Evolutionary conservation across 2,113 vertebrate genomes (phyloP), one percentile per base, ranked within the genome.

Genomic region (Micronycteris hirsuta): DNA sequence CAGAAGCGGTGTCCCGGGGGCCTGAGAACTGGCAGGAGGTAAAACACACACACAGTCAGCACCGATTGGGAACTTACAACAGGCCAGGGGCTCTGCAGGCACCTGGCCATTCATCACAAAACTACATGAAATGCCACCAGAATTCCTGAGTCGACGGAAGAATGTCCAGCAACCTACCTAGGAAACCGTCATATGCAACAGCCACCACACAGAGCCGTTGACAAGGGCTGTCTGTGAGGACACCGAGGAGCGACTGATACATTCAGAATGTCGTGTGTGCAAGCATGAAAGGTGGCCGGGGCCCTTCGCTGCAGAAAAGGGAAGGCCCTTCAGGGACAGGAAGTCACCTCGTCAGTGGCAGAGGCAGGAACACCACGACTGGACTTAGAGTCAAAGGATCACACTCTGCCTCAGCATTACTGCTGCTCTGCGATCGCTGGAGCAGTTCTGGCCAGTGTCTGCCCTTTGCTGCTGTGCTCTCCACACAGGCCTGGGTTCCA

Each of bases 391-490:
- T 17, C 19, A 12, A 47, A 70, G 49, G 9, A 31, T 41, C 20
- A 26, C 7, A 41, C 81, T 41, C 31, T 54, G 49, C 6, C 16
- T 61, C 63, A 24, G 12, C 4, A 7, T 31, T n/a, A 38, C 36
- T 71, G 36, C 26, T 26, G 7, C 20, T 28, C 1, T 2, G 31
- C 26, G 43, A n/a, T 7, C 16, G 45, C 6, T 52, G 13, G 10
- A 86, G 52, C 11, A 19, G 43, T 24, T 13, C 19, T 7, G 6
- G n/a, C 26, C 54, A 45, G 28, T 41, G 52, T 24, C 45, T 43
- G 14, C 7, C 24, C 4, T 15, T 8, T 14, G 2, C 2, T 20
- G 17, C 47, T 36, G 16, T 3, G 3, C 36, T 6, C 24, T 77
- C 82, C 11, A 6, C 31, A 43, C 52, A 7, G 8, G 28, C 28